A percentile compares a stretch with the other conserved stretches of the same genome.
These are phyloP conservation scores for Lapara coniferarum DNA, from an alignment of 2,888 invertebrate genomes.

Conservation along the genomic window DNA sequence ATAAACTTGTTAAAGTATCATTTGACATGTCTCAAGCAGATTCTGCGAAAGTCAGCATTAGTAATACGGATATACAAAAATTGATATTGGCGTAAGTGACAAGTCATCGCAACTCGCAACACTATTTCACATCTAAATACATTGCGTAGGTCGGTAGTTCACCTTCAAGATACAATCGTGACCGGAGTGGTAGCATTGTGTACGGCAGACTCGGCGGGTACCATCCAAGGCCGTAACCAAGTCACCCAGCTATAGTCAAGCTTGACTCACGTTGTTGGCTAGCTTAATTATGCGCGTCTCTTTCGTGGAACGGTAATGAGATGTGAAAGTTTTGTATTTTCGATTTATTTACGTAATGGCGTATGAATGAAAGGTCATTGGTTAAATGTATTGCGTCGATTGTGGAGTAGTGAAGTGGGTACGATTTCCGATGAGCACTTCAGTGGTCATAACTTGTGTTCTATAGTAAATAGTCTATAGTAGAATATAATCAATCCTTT, in stretches of 20 bases:
- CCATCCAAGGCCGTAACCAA: constrained; percentile 23
- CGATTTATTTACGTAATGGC: neutral
- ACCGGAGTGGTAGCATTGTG: constrained; percentile 7
- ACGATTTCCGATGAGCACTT: too few species aligned
- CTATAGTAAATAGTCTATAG: too few species aligned
- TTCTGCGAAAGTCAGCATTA: neutral
- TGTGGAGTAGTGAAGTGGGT: too few species aligned
- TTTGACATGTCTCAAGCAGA: too few species aligned
- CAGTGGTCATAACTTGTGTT: too few species aligned
- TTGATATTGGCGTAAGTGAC: neutral
- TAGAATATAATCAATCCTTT: too few species aligned
- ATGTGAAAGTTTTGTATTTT: neutral
- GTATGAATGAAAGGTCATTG: neutral
- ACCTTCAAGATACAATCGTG: constrained; percentile 26
- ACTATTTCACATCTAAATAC: constrained; percentile 1
- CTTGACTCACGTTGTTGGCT: constrained; percentile 19
- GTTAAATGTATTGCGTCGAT: too few species aligned
- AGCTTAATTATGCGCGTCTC: constrained; percentile 1
- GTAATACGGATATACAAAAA: neutral
- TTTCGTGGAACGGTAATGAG: constrained; percentile 6
- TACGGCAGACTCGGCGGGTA: constrained; percentile 30
- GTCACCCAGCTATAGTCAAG: constrained; percentile 7
- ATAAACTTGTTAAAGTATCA: too few species aligned
- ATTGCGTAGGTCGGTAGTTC: constrained; percentile 26
- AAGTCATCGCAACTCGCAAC: neutral